These are phyloP conservation scores for Aricia artaxerxes DNA, from an alignment of 2,888 invertebrate species.

Conservation along the genomic window DNA sequence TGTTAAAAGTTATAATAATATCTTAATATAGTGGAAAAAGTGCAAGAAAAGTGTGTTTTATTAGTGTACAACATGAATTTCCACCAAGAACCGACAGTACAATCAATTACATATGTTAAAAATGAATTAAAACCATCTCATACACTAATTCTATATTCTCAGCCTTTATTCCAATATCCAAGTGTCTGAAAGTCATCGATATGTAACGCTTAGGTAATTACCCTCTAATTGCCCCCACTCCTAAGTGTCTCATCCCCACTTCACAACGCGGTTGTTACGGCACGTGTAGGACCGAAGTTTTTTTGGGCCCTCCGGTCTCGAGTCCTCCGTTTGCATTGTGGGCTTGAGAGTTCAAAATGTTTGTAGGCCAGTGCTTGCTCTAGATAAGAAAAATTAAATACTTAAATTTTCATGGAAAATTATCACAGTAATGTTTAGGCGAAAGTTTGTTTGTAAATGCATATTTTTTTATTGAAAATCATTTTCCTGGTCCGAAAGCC, in stretches of 20 bases:
- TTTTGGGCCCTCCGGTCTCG: neutral
- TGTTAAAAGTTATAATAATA: too few relatives aligned
- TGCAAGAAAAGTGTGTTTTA: too few relatives aligned
- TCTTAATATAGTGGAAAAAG: too few relatives aligned
- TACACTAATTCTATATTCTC: neutral
- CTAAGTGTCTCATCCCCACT: neutral
- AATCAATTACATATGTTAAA: too few relatives aligned
- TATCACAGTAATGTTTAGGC: too few relatives aligned
- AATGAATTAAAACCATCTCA: neutral
- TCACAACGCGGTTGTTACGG: neutral
- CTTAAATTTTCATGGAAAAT: too few relatives aligned
- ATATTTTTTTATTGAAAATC: too few relatives aligned
- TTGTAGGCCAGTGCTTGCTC: neutral
- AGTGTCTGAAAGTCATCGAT: neutral
- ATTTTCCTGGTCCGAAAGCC: too few relatives aligned
- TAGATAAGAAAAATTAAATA: neutral
- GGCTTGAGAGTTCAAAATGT: neutral
- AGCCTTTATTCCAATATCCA: neutral
- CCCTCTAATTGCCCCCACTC: neutral
- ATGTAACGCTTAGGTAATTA: neutral
- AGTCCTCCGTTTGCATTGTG: neutral
- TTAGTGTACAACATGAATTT: too few relatives aligned
- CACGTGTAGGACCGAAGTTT: neutral
- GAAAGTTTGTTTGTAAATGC: too few relatives aligned
- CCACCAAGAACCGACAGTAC: too few relatives aligned